A percentile compares a stretch with the other conserved stretches of the same genome.
These are phyloP conservation scores for Hippolais icterina DNA, from an alignment of 2,113 vertebrate species.

Conservation along the genomic window DNA sequence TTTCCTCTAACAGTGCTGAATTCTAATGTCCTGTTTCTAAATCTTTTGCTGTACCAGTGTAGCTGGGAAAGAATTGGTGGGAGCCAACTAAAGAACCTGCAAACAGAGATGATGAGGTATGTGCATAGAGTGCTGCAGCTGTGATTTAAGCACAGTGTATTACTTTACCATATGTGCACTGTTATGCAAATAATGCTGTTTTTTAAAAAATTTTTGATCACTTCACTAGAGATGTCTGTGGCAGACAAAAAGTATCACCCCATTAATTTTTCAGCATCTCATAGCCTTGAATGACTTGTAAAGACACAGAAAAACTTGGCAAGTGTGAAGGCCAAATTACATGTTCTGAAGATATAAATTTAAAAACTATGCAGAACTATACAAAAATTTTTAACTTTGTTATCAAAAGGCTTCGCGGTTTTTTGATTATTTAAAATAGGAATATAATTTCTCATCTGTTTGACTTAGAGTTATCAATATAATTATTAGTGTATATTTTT, in stretches of 20 bases:
- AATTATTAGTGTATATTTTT: not conserved
- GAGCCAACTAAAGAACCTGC: not conserved
- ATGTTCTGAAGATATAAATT: not conserved
- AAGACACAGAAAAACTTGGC: not conserved
- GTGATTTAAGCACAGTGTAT: not conserved
- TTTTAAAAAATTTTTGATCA: not conserved
- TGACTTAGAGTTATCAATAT: not conserved
- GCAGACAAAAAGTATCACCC: not conserved
- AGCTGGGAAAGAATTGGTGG: not conserved
- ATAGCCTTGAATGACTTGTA: not conserved
- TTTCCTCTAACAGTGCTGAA: not conserved
- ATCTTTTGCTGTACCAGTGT: not conserved
- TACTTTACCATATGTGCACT: not conserved
- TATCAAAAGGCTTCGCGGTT: not conserved
- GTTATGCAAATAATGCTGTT: not conserved
- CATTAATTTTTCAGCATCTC: not conserved
- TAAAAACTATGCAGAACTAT: not conserved
- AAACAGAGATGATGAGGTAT: not conserved
- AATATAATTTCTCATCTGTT: not conserved
- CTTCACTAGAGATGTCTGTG: not conserved
- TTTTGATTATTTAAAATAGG: not conserved
- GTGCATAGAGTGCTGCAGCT: not conserved
- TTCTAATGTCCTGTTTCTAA: not conserved
- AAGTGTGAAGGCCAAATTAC: not conserved
- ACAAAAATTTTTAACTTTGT: not conserved